Evolutionary conservation across 2,888 invertebrate genomes (phyloP).

Genomic region (Cryptocephalus primarius): DNA sequence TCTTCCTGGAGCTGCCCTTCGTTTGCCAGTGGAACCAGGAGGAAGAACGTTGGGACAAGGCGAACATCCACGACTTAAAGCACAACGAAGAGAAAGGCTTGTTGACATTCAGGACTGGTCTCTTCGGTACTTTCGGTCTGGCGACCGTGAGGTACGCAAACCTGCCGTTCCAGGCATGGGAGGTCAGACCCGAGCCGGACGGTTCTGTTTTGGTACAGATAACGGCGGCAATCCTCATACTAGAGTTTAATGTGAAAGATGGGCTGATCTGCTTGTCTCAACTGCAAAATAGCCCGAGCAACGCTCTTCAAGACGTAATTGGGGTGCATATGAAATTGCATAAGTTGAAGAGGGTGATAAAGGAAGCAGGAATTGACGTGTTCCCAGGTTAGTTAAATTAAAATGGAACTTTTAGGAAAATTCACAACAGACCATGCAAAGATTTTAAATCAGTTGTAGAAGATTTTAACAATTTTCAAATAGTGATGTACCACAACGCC

Average conservation of each 20-base stretch:
- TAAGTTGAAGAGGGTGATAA: conserved; percentile 46
- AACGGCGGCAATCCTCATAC: conserved; percentile 44
- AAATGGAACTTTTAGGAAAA: no score
- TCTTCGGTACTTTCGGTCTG: conserved; percentile 57
- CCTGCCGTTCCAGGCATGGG: conserved; percentile 80
- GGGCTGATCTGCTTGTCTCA: conserved; percentile 36
- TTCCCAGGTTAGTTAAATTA: conserved; percentile 35
- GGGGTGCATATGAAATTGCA: conserved; percentile 50
- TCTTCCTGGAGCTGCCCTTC: conserved; percentile 33
- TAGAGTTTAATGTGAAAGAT: conserved; percentile 43
- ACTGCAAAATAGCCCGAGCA: conserved; percentile 52
- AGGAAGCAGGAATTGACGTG: conserved; percentile 62
- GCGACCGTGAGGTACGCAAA: conserved; percentile 66
- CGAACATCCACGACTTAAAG: conserved; percentile 40
- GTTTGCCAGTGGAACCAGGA: conserved; percentile 31
- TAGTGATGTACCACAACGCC: no score
- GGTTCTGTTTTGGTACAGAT: conserved; percentile 44
- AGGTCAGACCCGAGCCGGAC: conserved; percentile 57
- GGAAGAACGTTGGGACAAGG: conserved; percentile 26
- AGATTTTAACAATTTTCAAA: no score
- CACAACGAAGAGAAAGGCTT: conserved; percentile 77
- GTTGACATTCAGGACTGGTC: conserved; percentile 64
- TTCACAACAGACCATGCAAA: no score
- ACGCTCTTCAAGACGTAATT: conserved; percentile 48
- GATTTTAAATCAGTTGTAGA: no score